Evolutionary conservation across 2,797 vertebrate species (phyloP), one percentile per base, ranked within the genome.

Genomic region (Dendrocincla fuliginosa): DNA sequence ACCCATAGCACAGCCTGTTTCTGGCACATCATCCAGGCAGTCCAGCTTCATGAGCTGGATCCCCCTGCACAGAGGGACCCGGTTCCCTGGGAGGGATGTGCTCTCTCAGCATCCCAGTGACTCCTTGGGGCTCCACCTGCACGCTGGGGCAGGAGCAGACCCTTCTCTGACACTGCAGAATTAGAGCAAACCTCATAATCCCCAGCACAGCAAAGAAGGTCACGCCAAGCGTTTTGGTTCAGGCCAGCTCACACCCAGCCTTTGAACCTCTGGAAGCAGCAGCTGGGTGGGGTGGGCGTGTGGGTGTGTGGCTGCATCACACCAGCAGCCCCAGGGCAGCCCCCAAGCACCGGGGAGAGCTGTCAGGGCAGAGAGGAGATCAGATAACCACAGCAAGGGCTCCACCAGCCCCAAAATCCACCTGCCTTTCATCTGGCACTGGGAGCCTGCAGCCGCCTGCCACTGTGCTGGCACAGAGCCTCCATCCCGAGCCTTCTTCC

Each of bases 21-120:
- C 2, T 6, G 19, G 60, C 16, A 4, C 37, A 10, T 6, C 15
- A 11, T 1, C 55, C 39, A 35, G 60, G 37, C 5, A 2, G 44
- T 41, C 27, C 4, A 5, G 9, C 1, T 39, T 32, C 59, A 24
- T 0, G 1, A 44, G 71, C 2, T 19, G 44, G 44, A 6, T 15
- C 13, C 16, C 27, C 16, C 35, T 49, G 33, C 0, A 1, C 47
- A 10, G 30, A 46, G 27, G 71, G 14, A 15, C 27, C 1, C 25
- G 52, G 41, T 2, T 9, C 30, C 11, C 0, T 2, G 57, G 57
- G 41, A 47, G 55, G 4, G 2, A 42, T 33, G 5, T 0, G 0
- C 52, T 50, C 11, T 2, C 63, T 86, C 85, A 81, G 71, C 85
- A 69, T 35, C 79, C 56, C 2, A 6, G 37, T 6, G 46, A 11